Evolutionary conservation across 1,140 invertebrate species (phyloP).

Genomic region (Microplitis demolitor): DNA sequence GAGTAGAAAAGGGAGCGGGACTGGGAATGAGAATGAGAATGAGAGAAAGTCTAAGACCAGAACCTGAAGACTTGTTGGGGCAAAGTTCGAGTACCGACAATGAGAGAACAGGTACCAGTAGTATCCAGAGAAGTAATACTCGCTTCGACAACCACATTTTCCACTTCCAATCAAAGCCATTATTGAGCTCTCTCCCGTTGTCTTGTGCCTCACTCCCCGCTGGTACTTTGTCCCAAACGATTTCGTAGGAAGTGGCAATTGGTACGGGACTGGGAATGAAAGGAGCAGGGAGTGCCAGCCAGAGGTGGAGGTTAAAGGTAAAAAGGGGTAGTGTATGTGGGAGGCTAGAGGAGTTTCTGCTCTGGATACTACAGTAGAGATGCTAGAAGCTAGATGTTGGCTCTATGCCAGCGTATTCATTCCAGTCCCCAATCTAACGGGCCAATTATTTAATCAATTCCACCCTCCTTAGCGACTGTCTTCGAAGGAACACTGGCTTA

Average conservation of each 20-base stretch:
- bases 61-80: background rate
- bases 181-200: conserved; percentile 52
- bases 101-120: conserved; percentile 19
- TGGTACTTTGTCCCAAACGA: conserved; percentile 43
- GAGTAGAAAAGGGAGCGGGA: too few relatives aligned
- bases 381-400: conserved; percentile 41
- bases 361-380: conserved; percentile 17
- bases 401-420: conserved; percentile 59
- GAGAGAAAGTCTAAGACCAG: too few relatives aligned
- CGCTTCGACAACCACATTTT: conserved; percentile 50
- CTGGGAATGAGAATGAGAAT: too few relatives aligned
- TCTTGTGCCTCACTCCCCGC: conserved; percentile 37
- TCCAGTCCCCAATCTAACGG: conserved; percentile 59
- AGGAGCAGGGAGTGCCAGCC: background rate
- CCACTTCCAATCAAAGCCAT: conserved; percentile 55
- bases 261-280: conserved; percentile 32
- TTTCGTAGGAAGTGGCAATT: conserved; percentile 10
- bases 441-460: conserved; percentile 64
- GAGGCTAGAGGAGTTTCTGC: background rate
- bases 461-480: conserved; percentile 53
- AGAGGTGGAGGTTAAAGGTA: conserved; percentile 10
- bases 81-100: conserved; percentile 17
- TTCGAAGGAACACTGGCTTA: conserved; percentile 38
- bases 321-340: background rate
- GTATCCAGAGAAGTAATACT: conserved; percentile 29